Evolutionary conservation across 1,140 invertebrate genomes (phyloP).

Genomic region (Drosophila paulistorum): DNA sequence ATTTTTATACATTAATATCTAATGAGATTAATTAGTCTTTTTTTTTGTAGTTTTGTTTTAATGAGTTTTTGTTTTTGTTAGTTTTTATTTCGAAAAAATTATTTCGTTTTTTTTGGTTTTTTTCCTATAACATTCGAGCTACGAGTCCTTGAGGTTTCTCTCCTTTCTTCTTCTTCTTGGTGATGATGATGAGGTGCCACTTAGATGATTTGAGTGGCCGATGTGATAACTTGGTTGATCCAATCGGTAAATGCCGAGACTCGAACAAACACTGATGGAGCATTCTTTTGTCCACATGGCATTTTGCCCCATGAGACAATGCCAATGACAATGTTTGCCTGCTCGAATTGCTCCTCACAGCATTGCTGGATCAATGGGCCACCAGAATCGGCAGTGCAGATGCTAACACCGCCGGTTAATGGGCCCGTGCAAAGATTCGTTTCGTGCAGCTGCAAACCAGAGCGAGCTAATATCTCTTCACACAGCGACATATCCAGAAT

Average conservation of each 20-base stretch:
- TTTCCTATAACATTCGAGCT: slow-evolving; percentile 55
- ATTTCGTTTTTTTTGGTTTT: slow-evolving; percentile 4
- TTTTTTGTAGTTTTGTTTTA: slow-evolving; percentile 34
- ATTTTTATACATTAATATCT: slow-evolving; percentile 15
- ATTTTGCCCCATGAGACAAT: slow-evolving; percentile 82
- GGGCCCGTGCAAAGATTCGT: slow-evolving; percentile 85
- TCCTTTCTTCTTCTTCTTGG: slow-evolving; percentile 2
- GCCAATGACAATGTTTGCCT: slow-evolving; percentile 72
- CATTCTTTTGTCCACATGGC: slow-evolving; percentile 84
- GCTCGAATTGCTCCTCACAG: slow-evolving; percentile 44
- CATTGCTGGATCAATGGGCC: slow-evolving; percentile 80
- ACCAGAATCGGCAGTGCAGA: slow-evolving; percentile 84
- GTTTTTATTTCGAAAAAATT: slow-evolving; percentile 35
- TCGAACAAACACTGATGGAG: slow-evolving; percentile 89
- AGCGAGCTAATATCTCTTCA: slow-evolving; percentile 66
- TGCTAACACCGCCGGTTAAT: slow-evolving; percentile 83
- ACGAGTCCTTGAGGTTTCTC: slow-evolving; percentile 9
- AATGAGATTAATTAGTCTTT: slow-evolving; percentile 60
- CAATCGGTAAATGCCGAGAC: slow-evolving; percentile 87
- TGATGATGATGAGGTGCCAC: background rate
- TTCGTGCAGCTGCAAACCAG: slow-evolving; percentile 78
- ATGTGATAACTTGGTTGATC: slow-evolving; percentile 84
- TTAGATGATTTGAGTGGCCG: slow-evolving; percentile 69
- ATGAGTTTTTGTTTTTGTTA: slow-evolving; percentile 35
- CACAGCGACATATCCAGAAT: slow-evolving; percentile 82